Evolutionary conservation across 2,797 vertebrate genomes (phyloP), one percentile per base, ranked within the genome.

Genomic region (Galaxias olidus): DNA sequence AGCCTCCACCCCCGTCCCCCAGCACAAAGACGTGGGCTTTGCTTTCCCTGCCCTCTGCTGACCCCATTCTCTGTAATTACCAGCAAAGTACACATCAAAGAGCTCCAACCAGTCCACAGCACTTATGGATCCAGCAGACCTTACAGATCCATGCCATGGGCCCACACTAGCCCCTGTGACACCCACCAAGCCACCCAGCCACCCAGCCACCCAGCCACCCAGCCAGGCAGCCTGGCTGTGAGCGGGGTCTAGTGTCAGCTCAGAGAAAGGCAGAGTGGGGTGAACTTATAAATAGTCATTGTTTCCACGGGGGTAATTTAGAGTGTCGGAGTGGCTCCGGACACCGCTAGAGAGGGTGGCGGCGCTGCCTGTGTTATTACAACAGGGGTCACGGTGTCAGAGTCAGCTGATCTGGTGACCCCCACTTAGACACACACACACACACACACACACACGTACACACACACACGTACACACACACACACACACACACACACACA

Each of bases 1-100:
- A 87, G 78, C 61, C 72, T 82, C 88, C 81, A 61, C 46, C 19
- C 46, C 17, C 17, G 13, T 44, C 9, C 11, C 53, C 30, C 59
- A 30, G 8, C 13, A 64, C 17, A 47, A 12, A 73, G 78, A 84
- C 51, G 42, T 18, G 14, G 9, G 81, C n/a, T 76, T 82, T 82
- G 76, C 87, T 91, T 88, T 85, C 86, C 86, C 83, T 90, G 85
- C 83, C 88, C 87, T 69, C 66, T 41, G 71, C 73, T 89, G 90
- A 90, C 90, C 92, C 79, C 89, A 84, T 88, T 92, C 86, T 86
- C 62, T 59, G 78, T 92, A 91, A 92, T 92, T 90, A 90, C 81
- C 84, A 63, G 18, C 78, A 89, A 90, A 92, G 82, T 90, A 84
- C 69, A 89, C 86, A 90, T 92, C 87, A 91, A 92, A 93, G 91